phyloP scores from a whole-genome alignment of 2,888 invertebrate species.

The Mythimna lalbum region DNA sequence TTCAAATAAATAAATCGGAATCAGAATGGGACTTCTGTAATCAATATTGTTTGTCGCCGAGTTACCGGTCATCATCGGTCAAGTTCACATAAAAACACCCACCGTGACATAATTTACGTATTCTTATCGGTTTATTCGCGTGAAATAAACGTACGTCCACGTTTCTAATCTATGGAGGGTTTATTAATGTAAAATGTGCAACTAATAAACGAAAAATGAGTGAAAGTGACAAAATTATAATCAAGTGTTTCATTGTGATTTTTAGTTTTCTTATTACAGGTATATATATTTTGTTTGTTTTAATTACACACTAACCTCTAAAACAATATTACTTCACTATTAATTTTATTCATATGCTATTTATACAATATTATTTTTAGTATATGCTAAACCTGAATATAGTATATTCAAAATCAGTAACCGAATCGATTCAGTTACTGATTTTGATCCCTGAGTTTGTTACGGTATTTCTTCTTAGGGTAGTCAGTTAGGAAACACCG shows the following conservation, averaged over 20 bases:
- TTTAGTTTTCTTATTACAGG: constrained; percentile 27
- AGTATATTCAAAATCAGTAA: no score
- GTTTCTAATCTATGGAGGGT: not conserved
- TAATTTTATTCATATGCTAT: not conserved
- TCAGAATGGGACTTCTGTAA: constrained; percentile 21
- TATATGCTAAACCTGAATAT: no score
- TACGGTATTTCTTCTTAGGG: no score
- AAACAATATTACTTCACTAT: not conserved
- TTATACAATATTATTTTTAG: no score
- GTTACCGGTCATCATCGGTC: constrained; percentile 34
- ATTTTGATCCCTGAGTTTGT: no score
- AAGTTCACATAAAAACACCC: constrained; percentile 43
- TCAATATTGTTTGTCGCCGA: not conserved
- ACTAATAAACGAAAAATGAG: constrained; percentile 10
- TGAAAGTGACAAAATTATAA: not conserved
- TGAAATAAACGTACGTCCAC: constrained; percentile 21
- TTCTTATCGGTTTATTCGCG: constrained; percentile 8
- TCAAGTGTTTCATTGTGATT: constrained; percentile 13
- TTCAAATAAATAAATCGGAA: no score
- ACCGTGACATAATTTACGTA: constrained; percentile 16
- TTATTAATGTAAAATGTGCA: not conserved
- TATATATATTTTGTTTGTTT: not conserved
- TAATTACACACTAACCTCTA: not conserved
- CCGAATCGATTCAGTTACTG: no score
- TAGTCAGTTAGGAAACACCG: no score